Evolutionary conservation across 2,113 vertebrate genomes (phyloP).

Genomic region (Myanophis thanlyinensis): DNA sequence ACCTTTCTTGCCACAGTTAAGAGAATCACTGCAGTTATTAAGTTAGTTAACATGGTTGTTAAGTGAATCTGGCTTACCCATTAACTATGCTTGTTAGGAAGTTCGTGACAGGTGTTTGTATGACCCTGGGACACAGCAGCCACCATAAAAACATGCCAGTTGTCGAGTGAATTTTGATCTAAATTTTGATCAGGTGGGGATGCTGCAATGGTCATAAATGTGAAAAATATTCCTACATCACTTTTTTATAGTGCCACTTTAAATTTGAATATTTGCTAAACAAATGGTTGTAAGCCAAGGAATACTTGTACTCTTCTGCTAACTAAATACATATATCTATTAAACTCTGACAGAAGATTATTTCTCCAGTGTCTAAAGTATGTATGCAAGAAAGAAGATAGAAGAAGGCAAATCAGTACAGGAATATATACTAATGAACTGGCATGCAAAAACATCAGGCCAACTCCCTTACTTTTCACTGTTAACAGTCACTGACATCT

Average conservation of each 20-base stretch:
- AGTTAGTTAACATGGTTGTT: not conserved
- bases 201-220: not conserved
- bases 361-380: not conserved
- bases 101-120: not conserved
- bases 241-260: not conserved
- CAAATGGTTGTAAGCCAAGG: not conserved
- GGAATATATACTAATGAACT: not conserved
- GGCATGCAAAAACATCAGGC: not conserved
- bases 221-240: not conserved
- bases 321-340: slow-evolving; percentile 35
- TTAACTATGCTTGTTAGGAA: not conserved
- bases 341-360: not conserved
- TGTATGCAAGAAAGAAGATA: not conserved
- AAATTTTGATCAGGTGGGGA: not conserved
- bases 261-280: not conserved
- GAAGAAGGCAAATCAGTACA: not conserved
- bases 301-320: not conserved
- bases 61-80: not conserved
- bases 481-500: not conserved
- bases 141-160: not conserved
- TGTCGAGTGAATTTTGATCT: not conserved
- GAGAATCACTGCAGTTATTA: not conserved
- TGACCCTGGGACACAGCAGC: not conserved
- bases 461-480: not conserved
- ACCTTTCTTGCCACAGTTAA: not conserved